Evolutionary conservation across 2,888 invertebrate genomes (phyloP), one percentile per base, ranked within the genome.

Genomic region (Globia sparganii): DNA sequence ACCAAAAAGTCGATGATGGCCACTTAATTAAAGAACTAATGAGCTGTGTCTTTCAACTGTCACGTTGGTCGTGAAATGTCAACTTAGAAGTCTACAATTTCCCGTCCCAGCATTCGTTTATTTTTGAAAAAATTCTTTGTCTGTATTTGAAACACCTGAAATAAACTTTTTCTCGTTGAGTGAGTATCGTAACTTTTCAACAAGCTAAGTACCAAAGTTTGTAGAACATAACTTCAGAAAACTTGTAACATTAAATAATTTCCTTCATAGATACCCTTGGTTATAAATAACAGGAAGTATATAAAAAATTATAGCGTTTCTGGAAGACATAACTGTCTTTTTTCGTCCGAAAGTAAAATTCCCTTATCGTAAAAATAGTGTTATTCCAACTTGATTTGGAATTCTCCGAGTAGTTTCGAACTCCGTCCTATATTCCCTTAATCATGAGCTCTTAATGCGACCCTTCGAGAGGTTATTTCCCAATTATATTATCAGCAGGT

Each of bases 241-340:
- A 81, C 59, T 81, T 81, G 21, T 49, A 49, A 70, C 71, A 76
- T 80, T 77, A 80, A 77, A 81, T 70, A 67, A 81, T 80, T 71
- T 77, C 49, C 34, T 34, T 18, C 46, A 61, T 76, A 61, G 53
- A 77, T 71, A 71, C 68, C 58, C 40, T n/a, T 4, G 28, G 53
- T 53, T 37, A 81, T 71, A 71, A 77, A 81, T 80, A 67, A 81
- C 77, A 81, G 77, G 82, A 61, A 81, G 59, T 67, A 69, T 58
- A 77, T 69, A 81, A 80, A 66, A 66, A 66, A 11, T 72, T 13
- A 77, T 53, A 31, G 34, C 82, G 58, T 59, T 71, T 67, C n/a
- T 62, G 62, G 31, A 53, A 53, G 58, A 18, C 15, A 34, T 80
- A 72, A 75, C n/a, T 61, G n/a, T 46, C 9, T 53, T 62, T 75